A percentile compares a stretch with the other conserved stretches of the same genome.
These are phyloP conservation scores for Conopomorpha cramerella DNA, from an alignment of 1,140 invertebrate species.

Conservation along the genomic window DNA sequence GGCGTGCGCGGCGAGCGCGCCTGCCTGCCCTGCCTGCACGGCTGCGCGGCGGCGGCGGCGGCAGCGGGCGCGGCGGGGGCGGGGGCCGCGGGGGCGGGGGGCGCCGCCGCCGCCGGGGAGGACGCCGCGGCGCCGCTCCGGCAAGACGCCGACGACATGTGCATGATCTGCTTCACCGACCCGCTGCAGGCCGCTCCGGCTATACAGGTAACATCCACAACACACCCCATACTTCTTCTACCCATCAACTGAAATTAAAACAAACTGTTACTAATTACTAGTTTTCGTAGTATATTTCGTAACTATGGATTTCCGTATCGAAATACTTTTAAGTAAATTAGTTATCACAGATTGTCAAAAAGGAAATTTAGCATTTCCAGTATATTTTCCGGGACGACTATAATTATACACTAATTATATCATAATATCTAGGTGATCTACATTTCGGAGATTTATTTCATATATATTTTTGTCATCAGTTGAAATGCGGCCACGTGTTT, in stretches of 20 bases:
- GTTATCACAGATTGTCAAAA: too few species aligned
- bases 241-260: too few species aligned
- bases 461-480: slow-evolving; percentile 63
- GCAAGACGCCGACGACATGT: slow-evolving; percentile 98
- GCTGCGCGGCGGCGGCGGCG: slow-evolving; percentile 69
- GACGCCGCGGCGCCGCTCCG: slow-evolving; percentile 72
- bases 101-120: slow-evolving; percentile 49
- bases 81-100: slow-evolving; percentile 57
- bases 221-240: too few species aligned
- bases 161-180: slow-evolving; percentile 99
- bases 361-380: too few species aligned
- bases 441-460: too few species aligned
- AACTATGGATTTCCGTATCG: too few species aligned
- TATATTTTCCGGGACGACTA: too few species aligned
- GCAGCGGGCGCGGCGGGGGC: slow-evolving; percentile 30
- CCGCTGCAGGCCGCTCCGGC: slow-evolving; percentile 92
- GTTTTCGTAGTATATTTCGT: too few species aligned
- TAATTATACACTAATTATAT: too few species aligned
- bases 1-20: slow-evolving; percentile 82
- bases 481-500: slow-evolving; percentile 95
- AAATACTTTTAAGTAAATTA: too few species aligned
- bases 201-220: slow-evolving; percentile 84
- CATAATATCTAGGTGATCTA: too few species aligned
- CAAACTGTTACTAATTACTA: too few species aligned
- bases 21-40: slow-evolving; percentile 89